Evolutionary conservation across 1,140 invertebrate genomes (phyloP).

Genomic region (Drosophila ananassae): DNA sequence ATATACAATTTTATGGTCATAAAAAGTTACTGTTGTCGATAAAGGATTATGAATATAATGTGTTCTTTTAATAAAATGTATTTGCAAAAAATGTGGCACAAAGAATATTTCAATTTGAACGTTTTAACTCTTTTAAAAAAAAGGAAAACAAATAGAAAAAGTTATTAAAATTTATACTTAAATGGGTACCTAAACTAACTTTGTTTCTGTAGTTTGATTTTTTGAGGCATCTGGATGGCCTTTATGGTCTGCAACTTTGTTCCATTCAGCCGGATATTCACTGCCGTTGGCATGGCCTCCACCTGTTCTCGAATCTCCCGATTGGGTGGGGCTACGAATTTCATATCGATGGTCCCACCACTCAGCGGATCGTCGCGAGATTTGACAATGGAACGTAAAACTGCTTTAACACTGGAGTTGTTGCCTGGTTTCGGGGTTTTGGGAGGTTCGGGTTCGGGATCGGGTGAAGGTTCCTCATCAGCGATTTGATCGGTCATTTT

Average conservation of each 20-base stretch:
- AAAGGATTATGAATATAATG: too few relatives aligned
- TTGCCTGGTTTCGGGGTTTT: not conserved
- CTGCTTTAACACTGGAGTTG: conserved; percentile 1
- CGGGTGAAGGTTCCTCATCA: not conserved
- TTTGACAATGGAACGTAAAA: conserved; percentile 44
- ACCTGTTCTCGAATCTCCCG: not conserved
- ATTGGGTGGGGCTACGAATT: not conserved
- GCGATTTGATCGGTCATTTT: conserved; percentile 16
- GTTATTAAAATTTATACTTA: not conserved
- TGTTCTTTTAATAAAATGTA: too few relatives aligned
- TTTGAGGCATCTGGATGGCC: not conserved
- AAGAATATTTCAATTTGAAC: too few relatives aligned
- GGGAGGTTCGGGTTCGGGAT: not conserved
- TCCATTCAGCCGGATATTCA: conserved; percentile 17
- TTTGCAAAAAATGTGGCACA: too few relatives aligned
- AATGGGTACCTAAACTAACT: too few relatives aligned
- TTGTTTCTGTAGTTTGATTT: not conserved
- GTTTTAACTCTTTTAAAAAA: too few relatives aligned
- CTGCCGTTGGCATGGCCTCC: conserved; percentile 15
- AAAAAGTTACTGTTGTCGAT: too few relatives aligned
- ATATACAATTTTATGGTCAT: too few relatives aligned
- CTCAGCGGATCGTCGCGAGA: conserved; percentile 44
- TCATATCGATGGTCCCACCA: conserved; percentile 48
- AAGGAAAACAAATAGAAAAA: too few relatives aligned
- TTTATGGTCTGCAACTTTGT: conserved; percentile 12